phyloP scores from a whole-genome alignment of 1,140 invertebrate species.

The Leptinotarsa defecta region DNA sequence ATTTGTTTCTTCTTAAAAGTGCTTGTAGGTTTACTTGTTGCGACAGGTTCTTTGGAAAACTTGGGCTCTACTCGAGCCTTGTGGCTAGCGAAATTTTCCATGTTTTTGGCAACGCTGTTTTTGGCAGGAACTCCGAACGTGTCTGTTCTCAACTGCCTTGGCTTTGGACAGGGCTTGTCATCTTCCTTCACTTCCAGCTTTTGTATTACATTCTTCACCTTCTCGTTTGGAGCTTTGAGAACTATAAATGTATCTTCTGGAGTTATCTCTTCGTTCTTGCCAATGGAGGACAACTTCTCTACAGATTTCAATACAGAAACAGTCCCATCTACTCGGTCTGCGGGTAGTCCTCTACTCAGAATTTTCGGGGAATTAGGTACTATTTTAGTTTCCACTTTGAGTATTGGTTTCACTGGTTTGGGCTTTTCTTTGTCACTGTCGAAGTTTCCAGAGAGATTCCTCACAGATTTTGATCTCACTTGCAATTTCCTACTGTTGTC shows the following conservation, averaged over 20 bases:
- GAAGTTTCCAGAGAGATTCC: not conserved
- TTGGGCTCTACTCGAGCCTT: slow-evolving; percentile 32
- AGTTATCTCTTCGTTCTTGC: slow-evolving; percentile 21
- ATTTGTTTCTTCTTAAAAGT: slow-evolving; percentile 20
- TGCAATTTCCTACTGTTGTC: not conserved
- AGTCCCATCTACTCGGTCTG: not conserved
- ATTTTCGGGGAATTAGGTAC: not conserved
- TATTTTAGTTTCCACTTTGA: slow-evolving; percentile 20
- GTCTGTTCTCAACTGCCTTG: slow-evolving; percentile 27
- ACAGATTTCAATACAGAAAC: slow-evolving; percentile 26
- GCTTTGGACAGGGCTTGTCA: not conserved
- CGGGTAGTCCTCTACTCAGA: slow-evolving; percentile 19
- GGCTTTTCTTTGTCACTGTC: slow-evolving; percentile 4
- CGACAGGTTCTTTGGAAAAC: slow-evolving; percentile 22
- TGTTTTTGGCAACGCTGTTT: not conserved
- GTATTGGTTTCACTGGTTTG: slow-evolving; percentile 26
- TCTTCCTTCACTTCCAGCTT: slow-evolving; percentile 34
- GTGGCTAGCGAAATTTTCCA: slow-evolving; percentile 25
- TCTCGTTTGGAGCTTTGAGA: slow-evolving; percentile 33
- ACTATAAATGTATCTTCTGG: slow-evolving; percentile 32
- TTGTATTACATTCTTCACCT: slow-evolving; percentile 38
- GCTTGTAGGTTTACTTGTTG: slow-evolving; percentile 15
- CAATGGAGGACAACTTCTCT: slow-evolving; percentile 25
- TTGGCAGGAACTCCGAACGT: slow-evolving; percentile 30
- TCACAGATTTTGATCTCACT: not conserved